phyloP scores from a whole-genome alignment of 2,797 vertebrate genomes.

The Pseudochirops cupreus region DNA sequence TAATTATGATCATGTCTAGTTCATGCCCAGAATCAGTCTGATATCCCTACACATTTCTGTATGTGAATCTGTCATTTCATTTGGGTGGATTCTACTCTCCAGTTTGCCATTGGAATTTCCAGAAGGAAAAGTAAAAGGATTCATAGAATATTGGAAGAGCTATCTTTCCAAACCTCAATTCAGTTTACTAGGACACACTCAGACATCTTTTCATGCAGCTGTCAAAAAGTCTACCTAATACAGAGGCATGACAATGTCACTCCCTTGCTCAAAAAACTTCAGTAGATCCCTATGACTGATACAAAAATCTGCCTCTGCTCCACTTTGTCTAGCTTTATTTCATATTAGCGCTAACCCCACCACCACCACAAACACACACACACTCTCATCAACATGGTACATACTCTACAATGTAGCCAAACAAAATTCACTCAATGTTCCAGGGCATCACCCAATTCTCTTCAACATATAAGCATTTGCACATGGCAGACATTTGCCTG shows the following conservation, averaged over 20 bases:
- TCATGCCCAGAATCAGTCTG: constrained; percentile 72
- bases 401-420: background rate
- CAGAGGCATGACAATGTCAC: background rate
- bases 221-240: background rate
- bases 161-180: constrained; percentile 50
- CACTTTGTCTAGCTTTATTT: background rate
- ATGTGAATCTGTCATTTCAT: constrained; percentile 62
- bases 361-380: background rate
- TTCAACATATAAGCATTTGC: background rate
- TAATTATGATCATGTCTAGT: constrained; percentile 54
- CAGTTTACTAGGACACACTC: background rate
- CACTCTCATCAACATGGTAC: background rate
- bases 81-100: constrained; percentile 3
- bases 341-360: background rate
- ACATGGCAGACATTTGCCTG: background rate
- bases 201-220: background rate
- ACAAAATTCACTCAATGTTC: background rate
- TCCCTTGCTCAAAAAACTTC: background rate
- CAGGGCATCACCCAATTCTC: background rate
- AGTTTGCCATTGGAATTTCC: constrained; percentile 14
- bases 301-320: background rate
- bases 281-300: background rate
- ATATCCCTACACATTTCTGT: constrained; percentile 61
- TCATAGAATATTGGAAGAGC: constrained; percentile 50
- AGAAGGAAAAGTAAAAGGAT: constrained; percentile 39